These are phyloP conservation scores for Ichneumoninae sp. DNA, from an alignment of 2,888 invertebrate species.

Conservation along the genomic window DNA sequence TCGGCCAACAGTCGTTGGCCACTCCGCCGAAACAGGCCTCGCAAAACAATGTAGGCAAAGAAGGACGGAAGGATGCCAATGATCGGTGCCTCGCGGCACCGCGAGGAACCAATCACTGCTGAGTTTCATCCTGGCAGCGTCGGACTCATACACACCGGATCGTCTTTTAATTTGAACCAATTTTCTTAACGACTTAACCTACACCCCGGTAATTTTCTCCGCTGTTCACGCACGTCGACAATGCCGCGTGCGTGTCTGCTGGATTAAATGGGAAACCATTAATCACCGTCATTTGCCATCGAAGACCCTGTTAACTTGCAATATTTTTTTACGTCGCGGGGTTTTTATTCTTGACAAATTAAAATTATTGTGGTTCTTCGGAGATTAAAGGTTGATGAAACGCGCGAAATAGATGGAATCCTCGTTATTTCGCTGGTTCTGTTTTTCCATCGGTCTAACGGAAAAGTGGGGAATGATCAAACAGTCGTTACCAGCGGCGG, in stretches of 20 bases:
- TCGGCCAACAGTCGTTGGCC: constrained; percentile 28
- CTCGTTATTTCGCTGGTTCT: constrained; percentile 37
- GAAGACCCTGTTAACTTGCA: not conserved
- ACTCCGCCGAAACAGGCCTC: not conserved
- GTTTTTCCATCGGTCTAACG: constrained; percentile 18
- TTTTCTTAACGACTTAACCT: constrained; percentile 46
- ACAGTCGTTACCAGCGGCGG: constrained; percentile 75
- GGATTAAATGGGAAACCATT: not conserved
- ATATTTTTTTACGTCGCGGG: not conserved
- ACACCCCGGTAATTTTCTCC: not conserved
- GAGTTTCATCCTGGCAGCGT: not conserved
- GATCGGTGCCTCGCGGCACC: not conserved
- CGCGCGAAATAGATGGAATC: not conserved
- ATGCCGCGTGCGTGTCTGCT: not conserved
- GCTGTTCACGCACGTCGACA: constrained; percentile 10
- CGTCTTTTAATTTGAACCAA: constrained; percentile 45
- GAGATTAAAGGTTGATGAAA: not conserved
- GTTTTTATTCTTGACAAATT: not conserved
- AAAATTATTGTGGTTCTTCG: not conserved
- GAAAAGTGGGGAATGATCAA: constrained; percentile 75
- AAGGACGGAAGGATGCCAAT: constrained; percentile 14
- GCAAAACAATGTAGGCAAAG: not conserved
- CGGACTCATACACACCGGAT: constrained; percentile 27
- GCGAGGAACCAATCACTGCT: constrained; percentile 24
- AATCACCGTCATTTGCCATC: not conserved